Conservation (phyloP, 1,140 invertebrate species). For the Drosophila oshimai region DNA sequence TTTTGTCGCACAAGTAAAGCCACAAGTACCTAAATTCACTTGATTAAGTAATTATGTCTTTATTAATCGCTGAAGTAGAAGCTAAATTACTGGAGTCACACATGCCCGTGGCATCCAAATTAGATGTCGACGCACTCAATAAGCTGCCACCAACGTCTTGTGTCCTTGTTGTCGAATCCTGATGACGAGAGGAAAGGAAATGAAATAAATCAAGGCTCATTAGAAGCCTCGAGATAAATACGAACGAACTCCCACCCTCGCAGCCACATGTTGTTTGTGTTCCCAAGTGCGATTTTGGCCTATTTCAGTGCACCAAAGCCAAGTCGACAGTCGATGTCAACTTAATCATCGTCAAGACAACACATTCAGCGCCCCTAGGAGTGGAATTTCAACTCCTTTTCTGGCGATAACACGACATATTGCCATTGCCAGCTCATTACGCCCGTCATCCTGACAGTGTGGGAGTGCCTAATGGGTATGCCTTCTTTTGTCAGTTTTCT, state of each 20-base stretch:
- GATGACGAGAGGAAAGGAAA: slow-evolving; percentile 59
- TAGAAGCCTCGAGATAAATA: slow-evolving; percentile 55
- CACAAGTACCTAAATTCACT: slow-evolving; percentile 21
- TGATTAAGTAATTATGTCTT: slow-evolving; percentile 70
- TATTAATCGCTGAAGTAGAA: slow-evolving; percentile 42
- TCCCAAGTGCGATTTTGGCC: slow-evolving; percentile 28
- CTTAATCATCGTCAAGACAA: slow-evolving; percentile 73
- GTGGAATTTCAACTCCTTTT: slow-evolving; percentile 69
- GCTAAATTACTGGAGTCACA: background rate
- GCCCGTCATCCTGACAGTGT: background rate
- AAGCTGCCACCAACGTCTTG: slow-evolving; percentile 11
- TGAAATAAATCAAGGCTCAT: slow-evolving; percentile 79
- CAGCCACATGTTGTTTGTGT: slow-evolving; percentile 38
- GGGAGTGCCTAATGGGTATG: slow-evolving; percentile 14
- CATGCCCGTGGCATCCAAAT: slow-evolving; percentile 23
- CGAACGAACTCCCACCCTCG: slow-evolving; percentile 15
- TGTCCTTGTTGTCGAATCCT: slow-evolving; percentile 26
- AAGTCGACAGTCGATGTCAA: slow-evolving; percentile 78
- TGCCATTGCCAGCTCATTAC: slow-evolving; percentile 72
- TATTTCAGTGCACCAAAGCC: slow-evolving; percentile 56
- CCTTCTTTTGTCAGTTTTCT: slow-evolving; percentile 47
- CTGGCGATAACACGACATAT: slow-evolving; percentile 67
- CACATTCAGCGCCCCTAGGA: slow-evolving; percentile 8
- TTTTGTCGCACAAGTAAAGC: background rate
- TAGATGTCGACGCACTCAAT: slow-evolving; percentile 17